phyloP scores from a whole-genome alignment of 2,888 invertebrate species.

The Masnerella sp. region DNA sequence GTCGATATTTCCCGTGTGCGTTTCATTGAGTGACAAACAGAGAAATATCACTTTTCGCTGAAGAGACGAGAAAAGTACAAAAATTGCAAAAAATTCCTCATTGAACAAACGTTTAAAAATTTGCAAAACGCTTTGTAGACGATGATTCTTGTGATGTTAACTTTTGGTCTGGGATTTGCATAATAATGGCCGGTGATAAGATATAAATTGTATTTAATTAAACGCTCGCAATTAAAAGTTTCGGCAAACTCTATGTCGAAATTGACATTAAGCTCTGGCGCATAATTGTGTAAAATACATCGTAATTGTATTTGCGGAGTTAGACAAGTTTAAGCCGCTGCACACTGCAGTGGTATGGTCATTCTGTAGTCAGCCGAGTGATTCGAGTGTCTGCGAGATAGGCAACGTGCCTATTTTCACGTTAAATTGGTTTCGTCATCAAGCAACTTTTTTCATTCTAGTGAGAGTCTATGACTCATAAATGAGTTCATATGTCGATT shows the following conservation, averaged over 20 bases:
- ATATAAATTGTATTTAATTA: conserved; percentile 1
- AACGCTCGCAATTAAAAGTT: conserved; percentile 30
- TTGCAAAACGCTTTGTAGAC: too few species aligned
- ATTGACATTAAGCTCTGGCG: conserved; percentile 52
- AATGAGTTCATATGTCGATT: too few species aligned
- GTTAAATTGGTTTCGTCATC: too few species aligned
- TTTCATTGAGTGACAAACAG: conserved; percentile 55
- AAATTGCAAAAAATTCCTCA: conserved; percentile 18
- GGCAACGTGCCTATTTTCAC: too few species aligned
- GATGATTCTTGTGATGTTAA: neutral
- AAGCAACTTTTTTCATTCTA: too few species aligned
- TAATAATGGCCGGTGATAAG: neutral
- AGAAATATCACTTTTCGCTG: conserved; percentile 36
- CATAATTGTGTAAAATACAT: conserved; percentile 51
- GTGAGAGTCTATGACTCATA: too few species aligned
- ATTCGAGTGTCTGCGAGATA: conserved; percentile 27
- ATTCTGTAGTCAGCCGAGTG: conserved; percentile 41
- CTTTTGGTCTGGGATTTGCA: neutral
- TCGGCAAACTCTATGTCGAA: conserved; percentile 36
- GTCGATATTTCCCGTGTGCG: conserved; percentile 30
- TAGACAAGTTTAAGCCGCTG: conserved; percentile 45
- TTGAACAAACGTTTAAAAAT: too few species aligned
- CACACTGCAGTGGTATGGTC: conserved; percentile 44
- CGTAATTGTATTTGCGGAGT: conserved; percentile 47
- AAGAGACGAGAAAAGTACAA: too few species aligned